Evolutionary conservation across 2,797 vertebrate species (phyloP), one percentile per base, ranked within the genome.

Genomic region (Sebastes baramenuke): DNA sequence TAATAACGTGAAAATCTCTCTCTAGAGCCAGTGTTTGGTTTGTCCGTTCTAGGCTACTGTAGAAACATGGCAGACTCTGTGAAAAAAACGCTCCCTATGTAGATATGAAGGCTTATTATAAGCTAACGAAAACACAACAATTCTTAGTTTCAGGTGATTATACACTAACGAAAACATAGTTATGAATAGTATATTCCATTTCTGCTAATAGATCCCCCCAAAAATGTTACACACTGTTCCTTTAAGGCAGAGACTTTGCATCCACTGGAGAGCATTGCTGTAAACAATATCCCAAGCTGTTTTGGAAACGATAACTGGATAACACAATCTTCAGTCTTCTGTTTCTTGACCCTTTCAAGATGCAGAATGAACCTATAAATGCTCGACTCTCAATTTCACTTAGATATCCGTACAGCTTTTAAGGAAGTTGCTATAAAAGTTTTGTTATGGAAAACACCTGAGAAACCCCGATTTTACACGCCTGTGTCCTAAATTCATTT

Each of bases 301-400:
- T 87, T 46, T 76, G 73, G 83, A 83, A 86, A 72, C 65, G 86
- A 91, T 90, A 90, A 88, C 72, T 52, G 32, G 9, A 13, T n/a
- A 2, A 66, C 68, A 30, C 49, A 30, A 27, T 78, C 5, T 54
- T 34, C 69, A 18, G 32, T 77, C 79, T 64, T 70, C 80, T 88
- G 85, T 79, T 88, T 73, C 25, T 56, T 56, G 72, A 88, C 89
- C 65, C 52, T 82, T 62, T 76, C 86, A 83, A 92, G 84, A 85
- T 88, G 86, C 80, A 69, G 75, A 66, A 54, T 88, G 82, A 89
- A 82, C 85, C 75, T 25, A 2, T n/a, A 7, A 72, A 58, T 18
- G 65, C 59, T 69, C 29, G 25, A 71, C 49, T 71, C 62, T 64
- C 38, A 54, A 2, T 72, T 81, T 80, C 13, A 20, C 68, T 42